phyloP scores from a whole-genome alignment of 2,113 vertebrate species.

The Macaca nemestrina region DNA sequence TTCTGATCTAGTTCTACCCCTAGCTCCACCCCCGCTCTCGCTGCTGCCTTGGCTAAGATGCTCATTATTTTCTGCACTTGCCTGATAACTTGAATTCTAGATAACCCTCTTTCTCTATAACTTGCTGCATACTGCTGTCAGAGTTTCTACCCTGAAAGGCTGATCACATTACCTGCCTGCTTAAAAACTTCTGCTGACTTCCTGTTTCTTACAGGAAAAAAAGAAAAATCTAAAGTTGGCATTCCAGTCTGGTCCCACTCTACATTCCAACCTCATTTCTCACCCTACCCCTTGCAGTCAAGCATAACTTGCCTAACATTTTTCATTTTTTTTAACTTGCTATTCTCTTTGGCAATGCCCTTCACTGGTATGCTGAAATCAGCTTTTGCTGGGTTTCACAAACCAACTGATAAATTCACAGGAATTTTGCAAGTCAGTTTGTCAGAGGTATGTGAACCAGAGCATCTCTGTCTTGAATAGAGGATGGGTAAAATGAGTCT shows the following conservation, averaged over 20 bases:
- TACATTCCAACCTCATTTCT: not conserved
- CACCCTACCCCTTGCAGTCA: not conserved
- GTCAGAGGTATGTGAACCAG: too few species aligned
- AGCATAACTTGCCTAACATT: not conserved
- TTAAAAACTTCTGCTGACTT: not conserved
- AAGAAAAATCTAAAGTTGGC: not conserved
- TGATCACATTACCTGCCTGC: not conserved
- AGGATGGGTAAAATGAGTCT: too few species aligned
- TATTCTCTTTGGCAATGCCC: not conserved
- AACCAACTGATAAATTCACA: not conserved
- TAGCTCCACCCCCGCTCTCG: not conserved
- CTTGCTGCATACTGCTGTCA: not conserved
- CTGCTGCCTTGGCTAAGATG: not conserved
- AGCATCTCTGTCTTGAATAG: too few species aligned
- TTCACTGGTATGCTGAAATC: not conserved
- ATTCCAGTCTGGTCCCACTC: not conserved
- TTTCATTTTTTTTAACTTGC: not conserved
- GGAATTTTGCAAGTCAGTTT: not conserved
- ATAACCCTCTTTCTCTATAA: not conserved
- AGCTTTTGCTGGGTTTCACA: not conserved
- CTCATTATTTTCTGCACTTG: not conserved
- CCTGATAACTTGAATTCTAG: not conserved
- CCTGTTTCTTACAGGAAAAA: not conserved
- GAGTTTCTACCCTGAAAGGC: not conserved
- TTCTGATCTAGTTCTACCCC: not conserved